phyloP scores from a whole-genome alignment of 2,113 vertebrate genomes.

The Phoenicopterus ruber region DNA sequence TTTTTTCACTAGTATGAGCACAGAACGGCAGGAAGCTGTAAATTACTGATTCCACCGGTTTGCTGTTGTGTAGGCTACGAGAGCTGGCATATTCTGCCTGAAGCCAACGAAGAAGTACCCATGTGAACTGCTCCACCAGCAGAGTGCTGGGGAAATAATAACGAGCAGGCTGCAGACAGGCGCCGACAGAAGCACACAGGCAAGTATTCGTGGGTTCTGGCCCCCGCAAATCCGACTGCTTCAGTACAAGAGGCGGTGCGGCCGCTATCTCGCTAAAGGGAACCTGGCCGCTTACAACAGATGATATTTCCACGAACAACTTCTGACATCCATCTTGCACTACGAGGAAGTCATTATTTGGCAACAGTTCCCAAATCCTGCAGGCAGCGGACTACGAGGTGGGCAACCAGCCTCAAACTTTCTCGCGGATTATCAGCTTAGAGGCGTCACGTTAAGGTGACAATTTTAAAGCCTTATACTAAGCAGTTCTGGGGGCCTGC shows the following conservation, averaged over 20 bases:
- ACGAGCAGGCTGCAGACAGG: not conserved
- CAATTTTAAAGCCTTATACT: not conserved
- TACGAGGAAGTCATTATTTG: not conserved
- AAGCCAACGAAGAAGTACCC: not conserved
- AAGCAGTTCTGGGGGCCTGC: not conserved
- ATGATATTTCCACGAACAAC: too few relatives aligned
- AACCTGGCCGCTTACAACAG: not conserved
- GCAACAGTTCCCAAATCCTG: not conserved
- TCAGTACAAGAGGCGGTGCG: fast-evolving
- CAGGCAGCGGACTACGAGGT: not conserved
- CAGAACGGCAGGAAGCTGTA: not conserved
- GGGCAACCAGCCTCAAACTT: not conserved
- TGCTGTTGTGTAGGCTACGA: not conserved
- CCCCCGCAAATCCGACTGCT: not conserved
- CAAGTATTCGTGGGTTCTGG: not conserved
- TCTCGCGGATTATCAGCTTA: not conserved
- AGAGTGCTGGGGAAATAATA: not conserved
- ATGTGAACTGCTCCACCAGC: not conserved
- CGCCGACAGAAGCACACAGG: not conserved
- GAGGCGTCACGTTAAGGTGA: not conserved
- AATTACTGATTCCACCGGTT: not conserved
- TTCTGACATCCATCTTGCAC: not conserved
- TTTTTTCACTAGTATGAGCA: not conserved
- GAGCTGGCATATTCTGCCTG: not conserved
- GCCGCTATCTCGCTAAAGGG: not conserved